Base-by-base conservation (phyloP, 2,113 vertebrate species). In the Spermophilus dauricus region DNA sequence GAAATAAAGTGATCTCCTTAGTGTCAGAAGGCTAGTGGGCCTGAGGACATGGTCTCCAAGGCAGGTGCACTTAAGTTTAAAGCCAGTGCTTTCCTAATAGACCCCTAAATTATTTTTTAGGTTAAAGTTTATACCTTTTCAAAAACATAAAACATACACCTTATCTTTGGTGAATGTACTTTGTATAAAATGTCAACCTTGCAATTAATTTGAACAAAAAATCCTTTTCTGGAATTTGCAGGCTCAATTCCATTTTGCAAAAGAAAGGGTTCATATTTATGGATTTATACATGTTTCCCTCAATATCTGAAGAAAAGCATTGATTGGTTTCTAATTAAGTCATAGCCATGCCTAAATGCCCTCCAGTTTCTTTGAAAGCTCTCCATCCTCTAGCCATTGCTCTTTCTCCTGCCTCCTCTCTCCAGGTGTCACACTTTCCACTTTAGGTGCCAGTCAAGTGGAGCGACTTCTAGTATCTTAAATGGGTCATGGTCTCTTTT, bases 121-220 rank as follows among this genome's bases (percentile, higher is more conserved):
- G 65, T 82, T 24, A 69, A 82, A 45, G 12, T 32, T 51, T 56
- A 24, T 81, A 86, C 2, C 8, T 76, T 88, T 85, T 75, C 12
- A 84, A 89, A 93, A 53, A 39, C 26, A 39, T 11, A 80, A 80
- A 80, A 65, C 22, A 20, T 3, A 48, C 7, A 72, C 32, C 12
- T 34, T 18, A 17, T 86, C 53, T 92, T 87, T 51, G 11, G 13
- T 83, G 73, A 10, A 37, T 20, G 7, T 73, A 80, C 3, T 87
- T 4, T 81, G 76, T 75, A 63, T 83, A 67, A 95, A 84, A 22
- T 56, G 1, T 86, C 56, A 95, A 63, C 5, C 3, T 42, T 78
- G 17, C 48, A 17, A 67, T 91, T 95, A 91, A 14, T 13, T 78
- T 80, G 65, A 97, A 26, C 65, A 56, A 82, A 63, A 28, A 86